These are phyloP conservation scores for Zoanthus sociatus DNA, from an alignment of 92 coral and sea anemone genomes.

Conservation along the genomic window DNA sequence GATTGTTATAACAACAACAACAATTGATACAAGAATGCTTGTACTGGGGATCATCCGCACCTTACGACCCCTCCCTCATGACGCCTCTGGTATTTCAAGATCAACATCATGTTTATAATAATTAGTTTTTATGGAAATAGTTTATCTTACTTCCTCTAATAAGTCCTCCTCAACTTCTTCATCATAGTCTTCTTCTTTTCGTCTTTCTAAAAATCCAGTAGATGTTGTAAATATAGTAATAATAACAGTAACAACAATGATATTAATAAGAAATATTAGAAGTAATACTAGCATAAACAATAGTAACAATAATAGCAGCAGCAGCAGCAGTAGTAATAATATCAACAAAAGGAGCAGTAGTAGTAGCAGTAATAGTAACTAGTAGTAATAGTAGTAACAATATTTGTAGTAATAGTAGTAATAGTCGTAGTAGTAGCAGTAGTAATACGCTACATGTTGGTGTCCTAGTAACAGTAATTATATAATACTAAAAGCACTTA, in stretches of 20 bases:
- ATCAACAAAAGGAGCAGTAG: too few relatives aligned
- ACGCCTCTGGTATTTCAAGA: background rate
- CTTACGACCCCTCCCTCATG: too few relatives aligned
- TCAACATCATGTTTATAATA: background rate
- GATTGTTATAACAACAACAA: too few relatives aligned
- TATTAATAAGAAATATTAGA: too few relatives aligned
- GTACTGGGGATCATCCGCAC: too few relatives aligned
- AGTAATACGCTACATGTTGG: background rate
- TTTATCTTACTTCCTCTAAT: constrained; percentile 85
- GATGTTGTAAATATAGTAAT: background rate
- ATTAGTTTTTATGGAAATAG: background rate
- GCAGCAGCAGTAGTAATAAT: background rate
- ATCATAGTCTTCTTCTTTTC: constrained; percentile 98
- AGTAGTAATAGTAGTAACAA: background rate
- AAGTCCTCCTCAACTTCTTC: constrained; percentile 99
- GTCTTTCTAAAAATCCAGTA: constrained; percentile 73
- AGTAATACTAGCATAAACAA: background rate
- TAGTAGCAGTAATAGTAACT: too few relatives aligned
- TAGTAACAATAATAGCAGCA: background rate
- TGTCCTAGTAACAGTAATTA: background rate
- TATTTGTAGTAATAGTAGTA: background rate
- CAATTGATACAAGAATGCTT: too few relatives aligned
- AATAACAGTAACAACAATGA: background rate
- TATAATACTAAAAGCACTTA: constrained; percentile 52
- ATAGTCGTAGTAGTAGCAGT: background rate